Evolutionary conservation across 53 echinoderm and acorn worm species (phyloP), one percentile per base, ranked within the genome.

Genomic region (Hippasteria phrygiana): DNA sequence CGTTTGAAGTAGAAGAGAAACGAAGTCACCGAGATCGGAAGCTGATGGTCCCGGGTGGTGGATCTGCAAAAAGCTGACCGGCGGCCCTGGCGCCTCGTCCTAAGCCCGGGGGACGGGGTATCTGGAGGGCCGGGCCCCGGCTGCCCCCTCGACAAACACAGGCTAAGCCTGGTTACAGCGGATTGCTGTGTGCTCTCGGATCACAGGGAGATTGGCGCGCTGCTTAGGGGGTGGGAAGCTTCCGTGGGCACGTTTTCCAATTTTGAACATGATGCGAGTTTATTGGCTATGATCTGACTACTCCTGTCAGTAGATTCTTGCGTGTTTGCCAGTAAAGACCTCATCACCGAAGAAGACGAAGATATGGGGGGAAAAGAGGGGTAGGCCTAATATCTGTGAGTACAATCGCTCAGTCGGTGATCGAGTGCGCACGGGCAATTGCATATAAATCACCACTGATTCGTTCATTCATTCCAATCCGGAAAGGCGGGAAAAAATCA

Each of bases 181-280:
- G 82, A 82, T 82, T 65, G 82, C 47, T 82, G 66, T 82, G 43
- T 82, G 82, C 64, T 65, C 46, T 43, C 12, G 82, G 82, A 82
- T 82, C 14, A 16, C 43, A 24, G 16, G 0, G 43, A 65, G 66
- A 82, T 42, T 82, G 31, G 41, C 64, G 34, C 17, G n/a, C 14
- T 43, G 66, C 66, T n/a, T n/a, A n/a, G 36, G 38, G 11, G 29
- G 64, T 28, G 6, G 35, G 39, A 51, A 63, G 45, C 29, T 26
- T 63, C 65, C 26, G 12, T 3, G 64, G 4, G 43, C 82, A 82
- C 82, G 82, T 47, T 82, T 39, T 82, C 82, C 66, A 46, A 41
- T 73, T 46, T 43, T 24, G 79, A 34, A 62, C 42, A 66, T 33
- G 47, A 32, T 28, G 45, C 43, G 47, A 62, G 17, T 66, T 82